Conservation (phyloP, 2,113 vertebrate species). For the Lepus timidus region DNA sequence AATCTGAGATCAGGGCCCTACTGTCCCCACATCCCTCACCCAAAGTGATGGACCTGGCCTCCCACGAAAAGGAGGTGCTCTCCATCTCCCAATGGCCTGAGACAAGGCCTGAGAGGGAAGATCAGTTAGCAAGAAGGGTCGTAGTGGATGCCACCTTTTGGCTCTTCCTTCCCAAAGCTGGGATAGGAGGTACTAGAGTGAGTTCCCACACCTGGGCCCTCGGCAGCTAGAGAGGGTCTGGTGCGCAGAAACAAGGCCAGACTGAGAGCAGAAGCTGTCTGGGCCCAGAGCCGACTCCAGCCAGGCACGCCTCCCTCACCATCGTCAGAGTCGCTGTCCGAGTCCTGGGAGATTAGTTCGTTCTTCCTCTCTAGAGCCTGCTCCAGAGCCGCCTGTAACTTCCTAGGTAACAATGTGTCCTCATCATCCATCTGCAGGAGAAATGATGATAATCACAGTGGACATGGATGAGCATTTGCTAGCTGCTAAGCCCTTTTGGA, state of each 20-base stretch:
- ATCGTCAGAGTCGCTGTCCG: conserved; percentile 99
- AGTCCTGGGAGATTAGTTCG: conserved; percentile 97
- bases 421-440: conserved; percentile 97
- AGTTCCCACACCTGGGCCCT: background rate
- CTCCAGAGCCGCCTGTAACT: conserved; percentile 98
- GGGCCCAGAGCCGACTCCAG: background rate
- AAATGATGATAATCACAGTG: background rate
- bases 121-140: conserved; percentile 16
- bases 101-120: background rate
- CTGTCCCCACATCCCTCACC: background rate
- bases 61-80: background rate
- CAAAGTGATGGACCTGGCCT: background rate
- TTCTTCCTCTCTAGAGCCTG: conserved; percentile 98
- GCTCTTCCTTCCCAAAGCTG: conserved; percentile 29
- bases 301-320: conserved; percentile 87
- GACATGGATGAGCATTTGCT: background rate
- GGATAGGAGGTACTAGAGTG: background rate
- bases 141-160: background rate
- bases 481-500: background rate
- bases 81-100: background rate
- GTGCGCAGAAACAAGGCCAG: background rate
- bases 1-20: background rate
- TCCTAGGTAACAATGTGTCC: conserved; percentile 97
- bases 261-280: background rate
- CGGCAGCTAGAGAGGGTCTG: background rate